These are phyloP conservation scores for Gymnodraco acuticeps DNA, from an alignment of 2,797 vertebrate genomes.

Conservation along the genomic window DNA sequence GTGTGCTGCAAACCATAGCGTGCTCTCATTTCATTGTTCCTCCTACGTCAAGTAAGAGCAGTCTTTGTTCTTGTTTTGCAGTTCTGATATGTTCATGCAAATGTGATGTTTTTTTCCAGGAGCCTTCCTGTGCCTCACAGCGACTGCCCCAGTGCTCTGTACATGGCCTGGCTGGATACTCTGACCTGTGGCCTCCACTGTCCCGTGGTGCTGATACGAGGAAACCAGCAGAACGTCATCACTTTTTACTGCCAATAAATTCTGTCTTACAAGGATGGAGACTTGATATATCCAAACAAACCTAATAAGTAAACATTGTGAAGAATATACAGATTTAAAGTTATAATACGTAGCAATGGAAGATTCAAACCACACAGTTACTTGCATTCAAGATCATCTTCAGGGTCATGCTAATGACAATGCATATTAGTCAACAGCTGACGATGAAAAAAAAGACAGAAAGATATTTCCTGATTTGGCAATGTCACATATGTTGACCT, in stretches of 20 bases:
- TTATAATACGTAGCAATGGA: neutral
- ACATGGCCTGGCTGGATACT: constrained; percentile 84
- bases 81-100: neutral
- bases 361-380: neutral
- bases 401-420: neutral
- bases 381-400: neutral
- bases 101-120: constrained; percentile 47
- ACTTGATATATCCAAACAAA: neutral
- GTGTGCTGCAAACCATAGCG: neutral
- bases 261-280: too few relatives aligned
- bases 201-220: constrained; percentile 78
- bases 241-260: constrained; percentile 83
- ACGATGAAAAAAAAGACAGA: neutral
- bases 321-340: neutral
- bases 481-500: neutral
- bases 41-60: neutral
- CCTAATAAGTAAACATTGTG: neutral
- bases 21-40: neutral
- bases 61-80: neutral
- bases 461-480: neutral
- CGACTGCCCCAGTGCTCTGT: constrained; percentile 80
- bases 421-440: too few relatives aligned
- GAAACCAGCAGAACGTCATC: constrained; percentile 85
- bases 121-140: constrained; percentile 80
- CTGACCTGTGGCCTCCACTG: constrained; percentile 80